A percentile compares a stretch with the other conserved stretches of the same genome.
Evolutionary conservation across 92 coral and sea anemone genomes (phyloP).

Genomic region (Scolanthus callimorphus): DNA sequence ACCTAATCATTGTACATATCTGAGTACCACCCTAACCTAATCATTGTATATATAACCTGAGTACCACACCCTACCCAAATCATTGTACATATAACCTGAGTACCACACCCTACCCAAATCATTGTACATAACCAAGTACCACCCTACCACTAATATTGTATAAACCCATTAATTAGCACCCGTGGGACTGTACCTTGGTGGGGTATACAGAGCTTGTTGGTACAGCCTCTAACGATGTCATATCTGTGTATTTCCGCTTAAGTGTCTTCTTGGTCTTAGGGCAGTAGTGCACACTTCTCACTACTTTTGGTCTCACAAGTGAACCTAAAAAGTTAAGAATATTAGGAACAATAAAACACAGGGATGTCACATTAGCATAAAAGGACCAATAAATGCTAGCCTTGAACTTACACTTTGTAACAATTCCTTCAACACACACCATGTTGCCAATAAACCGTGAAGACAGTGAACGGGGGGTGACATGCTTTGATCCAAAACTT

Average conservation of each 20-base stretch:
- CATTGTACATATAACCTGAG: no score
- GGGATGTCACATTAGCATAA: background rate
- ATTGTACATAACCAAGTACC: no score
- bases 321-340: conserved; percentile 51
- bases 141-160: no score
- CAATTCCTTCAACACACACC: conserved; percentile 98
- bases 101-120: no score
- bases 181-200: conserved; percentile 95
- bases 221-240: conserved; percentile 90
- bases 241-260: conserved; percentile 82
- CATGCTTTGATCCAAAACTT: conserved; percentile 99
- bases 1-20: no score
- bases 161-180: no score
- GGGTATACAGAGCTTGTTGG: conserved; percentile 96
- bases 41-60: no score
- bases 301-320: conserved; percentile 93
- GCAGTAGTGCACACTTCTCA: conserved; percentile 96
- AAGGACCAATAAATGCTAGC: background rate
- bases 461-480: conserved; percentile 89
- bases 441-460: conserved; percentile 88
- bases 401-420: conserved; percentile 84
- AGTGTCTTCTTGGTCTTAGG: conserved; percentile 95
- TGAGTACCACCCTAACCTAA: no score
- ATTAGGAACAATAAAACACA: background rate
- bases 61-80: no score